Percentiles rank a stretch among this genome's conserved stretches.
Conservation (phyloP, 2,888 invertebrate genomes). For the Polydrusus pterygomalis region DNA sequence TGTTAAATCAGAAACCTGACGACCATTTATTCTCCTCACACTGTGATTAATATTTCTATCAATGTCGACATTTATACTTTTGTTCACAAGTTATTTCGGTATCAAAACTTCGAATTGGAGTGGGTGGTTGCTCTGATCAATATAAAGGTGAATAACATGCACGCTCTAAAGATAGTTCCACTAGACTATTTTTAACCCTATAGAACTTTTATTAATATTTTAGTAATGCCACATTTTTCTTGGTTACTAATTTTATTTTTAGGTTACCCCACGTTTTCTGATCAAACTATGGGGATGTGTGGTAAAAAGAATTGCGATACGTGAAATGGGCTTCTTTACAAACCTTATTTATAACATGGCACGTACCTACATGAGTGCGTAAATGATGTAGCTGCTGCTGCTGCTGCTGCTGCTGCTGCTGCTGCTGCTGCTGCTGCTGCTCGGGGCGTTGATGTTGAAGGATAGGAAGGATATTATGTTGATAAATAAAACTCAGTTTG, state of each 20-base stretch:
- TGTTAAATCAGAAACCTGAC: not conserved
- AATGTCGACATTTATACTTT: conserved; percentile 4
- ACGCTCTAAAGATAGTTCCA: conserved; percentile 18
- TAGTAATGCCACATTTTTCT: conserved; percentile 16
- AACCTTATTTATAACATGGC: too few relatives aligned
- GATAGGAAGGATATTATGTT: too few relatives aligned
- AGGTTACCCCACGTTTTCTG: not conserved
- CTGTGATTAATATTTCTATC: conserved; percentile 1
- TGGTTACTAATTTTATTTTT: conserved; percentile 2
- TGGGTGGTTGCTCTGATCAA: conserved; percentile 27
- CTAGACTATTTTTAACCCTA: conserved; percentile 26
- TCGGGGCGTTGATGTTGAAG: too few relatives aligned
- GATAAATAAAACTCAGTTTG: too few relatives aligned
- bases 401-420: too few relatives aligned
- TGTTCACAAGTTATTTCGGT: conserved; percentile 1
- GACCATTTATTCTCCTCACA: not conserved
- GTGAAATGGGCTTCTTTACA: too few relatives aligned
- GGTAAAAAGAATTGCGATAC: not conserved
- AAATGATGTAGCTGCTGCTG: too few relatives aligned
- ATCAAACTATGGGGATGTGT: not conserved
- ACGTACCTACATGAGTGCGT: too few relatives aligned
- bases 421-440: too few relatives aligned
- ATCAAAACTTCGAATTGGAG: not conserved
- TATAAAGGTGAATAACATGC: conserved; percentile 32
- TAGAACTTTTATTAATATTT: conserved; percentile 22